A percentile compares a stretch with the other conserved stretches of the same genome.
phyloP scores from a whole-genome alignment of 1,140 invertebrate genomes.

The Heliconius himera region DNA sequence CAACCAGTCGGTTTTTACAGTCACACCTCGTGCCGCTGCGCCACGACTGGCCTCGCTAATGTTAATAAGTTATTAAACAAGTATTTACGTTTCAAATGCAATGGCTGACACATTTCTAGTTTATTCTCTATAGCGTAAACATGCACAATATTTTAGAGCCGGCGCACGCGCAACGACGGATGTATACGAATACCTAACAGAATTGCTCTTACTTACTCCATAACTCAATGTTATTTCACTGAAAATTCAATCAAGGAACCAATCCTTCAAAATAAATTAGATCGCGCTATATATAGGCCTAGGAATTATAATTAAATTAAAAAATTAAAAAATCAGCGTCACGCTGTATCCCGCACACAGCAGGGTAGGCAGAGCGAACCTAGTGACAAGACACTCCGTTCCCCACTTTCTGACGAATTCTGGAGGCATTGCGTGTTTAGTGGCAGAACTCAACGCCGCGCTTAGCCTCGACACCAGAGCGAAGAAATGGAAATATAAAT shows the following conservation, averaged over 20 bases:
- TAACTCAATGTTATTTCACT: constrained; percentile 61
- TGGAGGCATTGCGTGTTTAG: no score
- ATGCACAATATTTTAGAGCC: constrained; percentile 58
- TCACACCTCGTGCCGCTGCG: no score
- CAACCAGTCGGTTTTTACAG: no score
- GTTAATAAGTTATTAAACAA: not conserved
- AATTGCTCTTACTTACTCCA: constrained; percentile 50
- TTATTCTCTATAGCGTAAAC: constrained; percentile 23
- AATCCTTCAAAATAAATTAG: constrained; percentile 52
- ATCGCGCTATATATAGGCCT: not conserved
- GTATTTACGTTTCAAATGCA: constrained; percentile 3
- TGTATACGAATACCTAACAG: constrained; percentile 68
- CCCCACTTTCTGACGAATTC: no score
- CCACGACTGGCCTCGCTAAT: not conserved
- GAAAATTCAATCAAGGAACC: constrained; percentile 53
- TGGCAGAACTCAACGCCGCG: no score
- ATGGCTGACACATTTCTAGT: constrained; percentile 10
- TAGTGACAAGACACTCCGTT: no score
- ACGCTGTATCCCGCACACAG: no score
- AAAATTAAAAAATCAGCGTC: no score
- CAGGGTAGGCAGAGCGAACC: no score
- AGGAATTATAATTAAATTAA: not conserved
- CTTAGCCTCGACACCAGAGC: no score
- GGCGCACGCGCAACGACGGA: constrained; percentile 61
- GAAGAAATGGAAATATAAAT: no score